Evolutionary conservation across 2,888 invertebrate species (phyloP).

Genomic region (Dryococelus australis): DNA sequence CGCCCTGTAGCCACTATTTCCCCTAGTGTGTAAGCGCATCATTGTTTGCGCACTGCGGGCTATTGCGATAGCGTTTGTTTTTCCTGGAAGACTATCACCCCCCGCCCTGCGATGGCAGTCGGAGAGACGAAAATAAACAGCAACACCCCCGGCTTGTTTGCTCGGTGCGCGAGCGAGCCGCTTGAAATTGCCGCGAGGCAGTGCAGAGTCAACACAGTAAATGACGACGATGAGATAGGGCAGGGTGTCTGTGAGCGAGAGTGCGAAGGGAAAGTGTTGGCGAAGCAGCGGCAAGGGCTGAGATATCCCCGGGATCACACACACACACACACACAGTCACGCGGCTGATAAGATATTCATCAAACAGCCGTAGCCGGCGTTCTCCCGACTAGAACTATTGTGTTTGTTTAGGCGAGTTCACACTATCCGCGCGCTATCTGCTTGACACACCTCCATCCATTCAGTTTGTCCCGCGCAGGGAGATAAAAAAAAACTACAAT

Average conservation of each 20-base stretch:
- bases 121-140: not conserved
- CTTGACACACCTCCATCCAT: not conserved
- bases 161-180: not conserved
- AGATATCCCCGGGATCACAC: not conserved
- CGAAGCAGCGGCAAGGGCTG: not conserved
- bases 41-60: not conserved
- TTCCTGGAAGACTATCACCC: not conserved
- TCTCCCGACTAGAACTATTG: not conserved
- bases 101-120: not conserved
- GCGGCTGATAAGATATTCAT: not conserved
- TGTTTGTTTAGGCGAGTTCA: slow-evolving; percentile 2
- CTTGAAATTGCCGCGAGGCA: not conserved
- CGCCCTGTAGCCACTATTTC: too few relatives aligned
- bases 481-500: too few relatives aligned
- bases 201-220: slow-evolving; percentile 1
- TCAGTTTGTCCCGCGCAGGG: not conserved
- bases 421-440: not conserved
- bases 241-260: not conserved
- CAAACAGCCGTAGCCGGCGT: not conserved
- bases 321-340: not conserved
- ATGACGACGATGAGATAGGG: slow-evolving; percentile 6
- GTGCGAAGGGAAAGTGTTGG: not conserved
- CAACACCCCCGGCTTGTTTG: not conserved
- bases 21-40: too few relatives aligned
- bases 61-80: not conserved